phyloP scores from a whole-genome alignment of 2,888 invertebrate genomes.

The Metopia argyrocephala region DNA sequence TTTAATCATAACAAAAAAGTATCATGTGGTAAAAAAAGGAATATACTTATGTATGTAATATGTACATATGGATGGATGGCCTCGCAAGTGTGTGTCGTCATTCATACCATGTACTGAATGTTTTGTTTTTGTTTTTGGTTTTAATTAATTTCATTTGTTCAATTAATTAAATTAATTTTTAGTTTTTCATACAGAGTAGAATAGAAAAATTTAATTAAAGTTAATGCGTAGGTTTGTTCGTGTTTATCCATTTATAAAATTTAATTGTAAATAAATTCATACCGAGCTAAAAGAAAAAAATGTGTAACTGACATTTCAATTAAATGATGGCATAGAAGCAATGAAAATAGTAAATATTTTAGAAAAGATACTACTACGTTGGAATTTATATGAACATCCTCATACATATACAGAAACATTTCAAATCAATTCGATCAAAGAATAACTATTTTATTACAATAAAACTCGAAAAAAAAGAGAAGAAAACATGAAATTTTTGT shows the following conservation, averaged over 20 bases:
- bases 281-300: slow-evolving; percentile 39
- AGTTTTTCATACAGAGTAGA: slow-evolving; percentile 6
- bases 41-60: background rate
- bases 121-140: slow-evolving; percentile 12
- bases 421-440: too few species aligned
- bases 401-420: too few species aligned
- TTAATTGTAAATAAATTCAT: slow-evolving; percentile 37
- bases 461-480: too few species aligned
- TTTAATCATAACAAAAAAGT: slow-evolving; percentile 38
- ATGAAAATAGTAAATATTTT: too few species aligned
- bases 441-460: too few species aligned
- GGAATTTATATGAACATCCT: too few species aligned
- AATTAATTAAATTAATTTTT: slow-evolving; percentile 56
- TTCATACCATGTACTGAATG: slow-evolving; percentile 31
- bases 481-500: too few species aligned
- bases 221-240: background rate
- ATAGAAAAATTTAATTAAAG: background rate
- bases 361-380: too few species aligned
- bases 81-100: background rate
- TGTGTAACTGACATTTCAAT: slow-evolving; percentile 54
- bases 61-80: too few species aligned
- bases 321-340: too few species aligned
- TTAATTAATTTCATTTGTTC: slow-evolving; percentile 7
- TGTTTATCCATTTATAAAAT: slow-evolving; percentile 21
- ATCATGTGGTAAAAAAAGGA: slow-evolving; percentile 17